Evolutionary conservation across 2,113 vertebrate genomes (phyloP).

Genomic region (Epinephelus fuscoguttatus): DNA sequence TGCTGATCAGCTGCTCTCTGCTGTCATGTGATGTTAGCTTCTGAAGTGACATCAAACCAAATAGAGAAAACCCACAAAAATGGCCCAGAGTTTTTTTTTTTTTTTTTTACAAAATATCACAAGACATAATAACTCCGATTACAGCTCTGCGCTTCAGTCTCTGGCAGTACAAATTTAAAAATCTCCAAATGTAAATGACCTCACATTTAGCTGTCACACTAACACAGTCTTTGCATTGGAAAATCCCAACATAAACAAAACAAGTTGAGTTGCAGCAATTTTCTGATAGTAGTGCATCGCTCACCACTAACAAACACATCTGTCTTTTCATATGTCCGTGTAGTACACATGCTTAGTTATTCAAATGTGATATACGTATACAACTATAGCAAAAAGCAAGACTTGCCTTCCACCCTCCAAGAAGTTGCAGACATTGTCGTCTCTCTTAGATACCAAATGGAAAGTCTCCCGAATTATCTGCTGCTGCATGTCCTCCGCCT

Average conservation of each 20-base stretch:
- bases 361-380: not conserved
- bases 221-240: not conserved
- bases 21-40: not conserved
- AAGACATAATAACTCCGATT: not conserved
- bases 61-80: not conserved
- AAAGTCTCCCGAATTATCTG: conserved; percentile 96
- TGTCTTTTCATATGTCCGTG: not conserved
- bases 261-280: not conserved
- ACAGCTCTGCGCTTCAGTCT: not conserved
- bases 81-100: not conserved
- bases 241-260: not conserved
- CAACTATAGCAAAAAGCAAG: not conserved
- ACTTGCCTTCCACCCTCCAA: conserved; percentile 92
- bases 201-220: not conserved
- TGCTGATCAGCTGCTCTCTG: not conserved
- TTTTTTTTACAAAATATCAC: not conserved
- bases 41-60: not conserved
- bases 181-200: not conserved
- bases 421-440: conserved; percentile 97
- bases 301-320: not conserved
- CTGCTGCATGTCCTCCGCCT: conserved; percentile 95
- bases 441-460: conserved; percentile 94
- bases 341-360: not conserved
- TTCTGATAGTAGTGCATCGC: not conserved
- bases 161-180: not conserved